These are phyloP conservation scores for Myopa tessellatipennis DNA, from an alignment of 2,888 invertebrate species.

Conservation along the genomic window DNA sequence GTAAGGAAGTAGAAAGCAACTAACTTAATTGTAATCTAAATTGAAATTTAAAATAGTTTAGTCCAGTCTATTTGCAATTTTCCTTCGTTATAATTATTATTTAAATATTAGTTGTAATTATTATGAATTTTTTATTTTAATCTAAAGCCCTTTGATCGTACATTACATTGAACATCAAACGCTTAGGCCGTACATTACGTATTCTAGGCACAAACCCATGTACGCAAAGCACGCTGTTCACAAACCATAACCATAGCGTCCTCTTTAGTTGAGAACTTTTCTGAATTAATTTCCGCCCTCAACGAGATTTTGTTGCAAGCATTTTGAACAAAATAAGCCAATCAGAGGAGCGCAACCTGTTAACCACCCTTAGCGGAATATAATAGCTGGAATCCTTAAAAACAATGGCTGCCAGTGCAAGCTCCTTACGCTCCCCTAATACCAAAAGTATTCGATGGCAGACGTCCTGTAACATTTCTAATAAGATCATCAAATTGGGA, in stretches of 20 bases:
- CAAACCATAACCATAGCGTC: not conserved
- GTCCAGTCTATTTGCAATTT: no score
- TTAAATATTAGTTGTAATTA: no score
- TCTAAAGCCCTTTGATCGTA: no score
- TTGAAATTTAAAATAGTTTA: no score
- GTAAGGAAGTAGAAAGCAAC: no score
- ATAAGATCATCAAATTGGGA: not conserved
- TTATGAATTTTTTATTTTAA: no score
- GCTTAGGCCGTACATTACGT: no score
- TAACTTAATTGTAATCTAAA: no score
- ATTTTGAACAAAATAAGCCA: not conserved
- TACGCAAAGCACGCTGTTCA: not conserved
- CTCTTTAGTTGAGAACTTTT: not conserved
- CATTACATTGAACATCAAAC: no score
- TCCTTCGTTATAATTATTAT: no score
- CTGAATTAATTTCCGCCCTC: not conserved
- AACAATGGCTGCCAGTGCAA: conserved; percentile 27
- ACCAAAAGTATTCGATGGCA: conserved; percentile 18
- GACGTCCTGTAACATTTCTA: not conserved
- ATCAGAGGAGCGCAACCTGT: conserved; percentile 21
- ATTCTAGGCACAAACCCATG: no score
- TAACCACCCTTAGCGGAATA: conserved; percentile 4
- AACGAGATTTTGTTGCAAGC: no score
- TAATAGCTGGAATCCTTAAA: not conserved
- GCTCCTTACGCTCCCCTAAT: not conserved